These are phyloP conservation scores for Vulpes ferrilata DNA, from an alignment of 2,113 vertebrate genomes.

Conservation along the genomic window DNA sequence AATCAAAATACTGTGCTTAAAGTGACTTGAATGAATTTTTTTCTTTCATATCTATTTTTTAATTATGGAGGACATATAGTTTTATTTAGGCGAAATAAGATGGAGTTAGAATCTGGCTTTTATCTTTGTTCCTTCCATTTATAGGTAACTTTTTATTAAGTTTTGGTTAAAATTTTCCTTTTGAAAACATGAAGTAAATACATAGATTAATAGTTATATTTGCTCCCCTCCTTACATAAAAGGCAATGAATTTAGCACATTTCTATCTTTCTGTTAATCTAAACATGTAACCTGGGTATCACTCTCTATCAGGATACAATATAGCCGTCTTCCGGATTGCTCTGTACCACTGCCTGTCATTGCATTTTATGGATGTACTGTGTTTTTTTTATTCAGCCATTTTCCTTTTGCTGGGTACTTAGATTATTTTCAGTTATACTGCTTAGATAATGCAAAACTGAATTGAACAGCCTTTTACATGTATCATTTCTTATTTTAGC, in stretches of 20 bases:
- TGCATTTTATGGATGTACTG: not conserved
- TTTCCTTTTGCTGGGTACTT: not conserved
- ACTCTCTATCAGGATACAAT: not conserved
- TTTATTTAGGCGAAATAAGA: not conserved
- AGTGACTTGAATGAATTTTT: not conserved
- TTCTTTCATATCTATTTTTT: not conserved
- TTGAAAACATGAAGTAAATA: not conserved
- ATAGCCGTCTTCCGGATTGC: not conserved
- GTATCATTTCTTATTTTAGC: not conserved
- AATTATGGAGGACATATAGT: not conserved
- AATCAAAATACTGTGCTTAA: not conserved
- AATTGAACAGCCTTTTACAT: not conserved
- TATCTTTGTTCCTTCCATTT: not conserved
- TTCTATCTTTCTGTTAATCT: not conserved
- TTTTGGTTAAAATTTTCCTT: conserved; percentile 16
- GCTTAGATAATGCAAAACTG: not conserved
- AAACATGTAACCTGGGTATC: not conserved
- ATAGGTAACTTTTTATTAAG: not conserved
- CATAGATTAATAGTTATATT: not conserved
- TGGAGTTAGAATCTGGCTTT: not conserved
- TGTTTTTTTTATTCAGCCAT: conserved; percentile 1
- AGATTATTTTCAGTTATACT: not conserved
- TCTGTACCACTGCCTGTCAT: not conserved
- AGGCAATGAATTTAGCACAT: not conserved
- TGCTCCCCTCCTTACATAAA: not conserved